phyloP scores from a whole-genome alignment of 1,140 invertebrate species.

The Eueides isabella region DNA sequence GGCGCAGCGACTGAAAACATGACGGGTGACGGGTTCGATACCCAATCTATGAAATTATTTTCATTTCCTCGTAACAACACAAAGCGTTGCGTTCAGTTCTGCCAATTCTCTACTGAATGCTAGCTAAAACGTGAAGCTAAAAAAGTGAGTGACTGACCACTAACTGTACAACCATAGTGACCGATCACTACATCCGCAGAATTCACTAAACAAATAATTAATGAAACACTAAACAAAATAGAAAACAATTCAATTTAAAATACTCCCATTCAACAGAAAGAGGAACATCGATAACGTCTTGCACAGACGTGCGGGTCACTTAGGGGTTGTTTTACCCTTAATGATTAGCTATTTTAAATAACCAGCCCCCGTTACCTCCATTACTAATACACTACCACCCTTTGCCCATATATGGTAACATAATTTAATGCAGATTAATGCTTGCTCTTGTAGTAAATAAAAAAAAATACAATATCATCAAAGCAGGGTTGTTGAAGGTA shows the following conservation, averaged over 20 bases:
- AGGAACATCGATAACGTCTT: conserved; percentile 40
- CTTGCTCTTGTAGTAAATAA: too few species aligned
- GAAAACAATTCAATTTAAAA: conserved; percentile 9
- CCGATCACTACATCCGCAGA: background rate
- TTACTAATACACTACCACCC: conserved; percentile 18
- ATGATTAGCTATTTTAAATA: conserved; percentile 53
- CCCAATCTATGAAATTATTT: too few species aligned
- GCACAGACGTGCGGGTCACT: conserved; percentile 35
- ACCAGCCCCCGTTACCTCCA: conserved; percentile 27
- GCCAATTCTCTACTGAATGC: background rate
- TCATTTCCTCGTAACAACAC: too few species aligned
- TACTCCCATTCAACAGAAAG: conserved; percentile 15
- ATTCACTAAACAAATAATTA: background rate
- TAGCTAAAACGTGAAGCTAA: background rate
- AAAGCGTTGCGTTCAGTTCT: too few species aligned
- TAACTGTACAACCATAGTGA: background rate
- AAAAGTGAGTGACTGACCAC: background rate
- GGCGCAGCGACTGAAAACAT: too few species aligned
- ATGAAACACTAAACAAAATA: background rate
- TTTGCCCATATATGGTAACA: conserved; percentile 5
- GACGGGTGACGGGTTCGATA: too few species aligned
- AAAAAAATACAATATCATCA: too few species aligned
- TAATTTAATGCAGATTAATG: background rate
- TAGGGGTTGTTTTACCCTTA: conserved; percentile 39
- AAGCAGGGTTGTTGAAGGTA: too few species aligned